Base-by-base conservation (phyloP, 2,113 vertebrate species). In the Spea bombifrons region DNA sequence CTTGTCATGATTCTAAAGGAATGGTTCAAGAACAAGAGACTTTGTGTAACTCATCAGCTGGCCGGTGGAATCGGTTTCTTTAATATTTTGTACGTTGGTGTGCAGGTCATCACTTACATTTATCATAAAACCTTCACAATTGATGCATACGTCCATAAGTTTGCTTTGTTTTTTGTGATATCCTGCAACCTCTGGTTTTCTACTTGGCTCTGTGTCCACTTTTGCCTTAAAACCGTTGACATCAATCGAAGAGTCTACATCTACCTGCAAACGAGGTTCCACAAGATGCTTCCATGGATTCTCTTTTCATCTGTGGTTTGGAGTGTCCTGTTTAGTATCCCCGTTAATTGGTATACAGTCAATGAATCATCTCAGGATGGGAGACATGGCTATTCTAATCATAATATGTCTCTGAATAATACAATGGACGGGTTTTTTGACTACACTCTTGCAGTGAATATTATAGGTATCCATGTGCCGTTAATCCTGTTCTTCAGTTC, bases 161-260 rank as follows among this genome's bases (percentile, higher is more conserved):
- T 5, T n/a, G 5, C 59, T 15, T n/a, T 61, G 8, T 12, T 61
- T 61, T n/a, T 55, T 72, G 30, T 30, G 30, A 17, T 72, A 7
- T 75, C 73, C 30, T 55, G 64, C 43, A 75, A 67, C 17, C 61
- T 64, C 16, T 64, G 61, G 61, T 64, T 64, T 17, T 64, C 8
- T 16, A 64, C 61, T 9, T 75, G 74, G 74, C 64, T 75, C 15
- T 75, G 74, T 46, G 8, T 75, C 2, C 64, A 55, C 15, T 75
- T 15, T 49, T 75, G 64, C 44, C 49, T 75, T 3, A 50, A 75
- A 44, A 67, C 44, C 15, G 63, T 75, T n/a, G 30, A 75, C 5
- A 44, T 75, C 7, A 65, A 75, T 6, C 10, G 45, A 3, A 45
- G 8, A 8, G 5, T 75, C 50, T 75, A 75, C 4, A 9, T 13